Percentiles rank a stretch among this genome's conserved stretches.
These are phyloP conservation scores for Oegoconia quadripuncta DNA, from an alignment of 2,888 invertebrate species.

Conservation along the genomic window DNA sequence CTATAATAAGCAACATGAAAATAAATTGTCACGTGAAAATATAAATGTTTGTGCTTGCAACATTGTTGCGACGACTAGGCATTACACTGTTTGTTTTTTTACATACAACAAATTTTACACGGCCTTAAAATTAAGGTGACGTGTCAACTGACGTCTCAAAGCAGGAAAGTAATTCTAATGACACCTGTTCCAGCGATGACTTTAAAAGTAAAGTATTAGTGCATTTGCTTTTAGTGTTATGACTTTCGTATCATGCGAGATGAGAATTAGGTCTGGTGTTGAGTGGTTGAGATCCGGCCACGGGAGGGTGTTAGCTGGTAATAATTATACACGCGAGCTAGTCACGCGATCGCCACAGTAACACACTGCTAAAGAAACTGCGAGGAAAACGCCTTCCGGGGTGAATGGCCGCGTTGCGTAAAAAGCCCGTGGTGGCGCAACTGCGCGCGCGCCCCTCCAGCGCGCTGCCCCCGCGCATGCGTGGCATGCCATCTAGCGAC, in stretches of 20 bases:
- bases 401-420: conserved; percentile 76
- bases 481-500: conserved; percentile 48
- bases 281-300: conserved; percentile 47
- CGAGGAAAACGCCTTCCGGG: conserved; percentile 77
- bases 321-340: conserved; percentile 57
- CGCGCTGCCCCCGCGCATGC: conserved; percentile 25
- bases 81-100: too few species aligned
- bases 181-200: neutral
- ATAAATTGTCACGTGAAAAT: conserved; percentile 37
- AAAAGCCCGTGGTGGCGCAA: conserved; percentile 58
- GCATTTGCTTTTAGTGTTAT: conserved; percentile 38
- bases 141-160: neutral
- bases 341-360: conserved; percentile 74
- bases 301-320: conserved; percentile 43
- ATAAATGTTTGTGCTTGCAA: conserved; percentile 27
- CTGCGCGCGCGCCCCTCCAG: conserved; percentile 44
- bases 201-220: conserved; percentile 18
- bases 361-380: conserved; percentile 74
- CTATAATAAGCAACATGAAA: conserved; percentile 34
- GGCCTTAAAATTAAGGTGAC: too few species aligned
- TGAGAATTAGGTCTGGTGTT: conserved; percentile 53
- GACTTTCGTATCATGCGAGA: conserved; percentile 47
- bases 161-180: neutral
- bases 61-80: conserved; percentile 23
- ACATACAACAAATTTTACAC: too few species aligned